phyloP scores from a whole-genome alignment of 2,888 invertebrate genomes.

The Leptothorax acervorum region DNA sequence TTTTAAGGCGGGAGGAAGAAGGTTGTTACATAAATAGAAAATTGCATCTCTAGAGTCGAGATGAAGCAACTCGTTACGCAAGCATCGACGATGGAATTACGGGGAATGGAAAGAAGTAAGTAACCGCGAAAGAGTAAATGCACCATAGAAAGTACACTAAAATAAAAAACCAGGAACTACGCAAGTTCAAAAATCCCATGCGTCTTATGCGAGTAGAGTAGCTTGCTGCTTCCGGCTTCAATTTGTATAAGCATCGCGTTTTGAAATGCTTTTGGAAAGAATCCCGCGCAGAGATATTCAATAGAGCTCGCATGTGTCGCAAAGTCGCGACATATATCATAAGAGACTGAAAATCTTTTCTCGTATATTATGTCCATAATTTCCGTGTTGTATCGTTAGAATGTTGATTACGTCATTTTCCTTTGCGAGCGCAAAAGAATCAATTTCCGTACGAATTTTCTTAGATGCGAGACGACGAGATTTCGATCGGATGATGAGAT shows the following conservation, averaged over 20 bases:
- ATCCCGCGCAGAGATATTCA: conserved; percentile 7
- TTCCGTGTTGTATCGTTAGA: conserved; percentile 1
- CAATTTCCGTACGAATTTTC: conserved; percentile 18
- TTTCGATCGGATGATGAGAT: neutral
- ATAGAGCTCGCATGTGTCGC: neutral
- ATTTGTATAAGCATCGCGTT: neutral
- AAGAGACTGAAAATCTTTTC: conserved; percentile 9
- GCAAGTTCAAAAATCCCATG: conserved; percentile 35
- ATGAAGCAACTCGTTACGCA: conserved; percentile 50
- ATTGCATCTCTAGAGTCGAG: conserved; percentile 35
- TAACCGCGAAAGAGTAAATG: conserved; percentile 44
- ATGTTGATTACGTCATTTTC: neutral
- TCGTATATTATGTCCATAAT: neutral
- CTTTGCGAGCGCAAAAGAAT: neutral
- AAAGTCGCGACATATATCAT: neutral
- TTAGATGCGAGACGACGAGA: neutral
- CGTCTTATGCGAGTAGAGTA: neutral
- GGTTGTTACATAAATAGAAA: conserved; percentile 45
- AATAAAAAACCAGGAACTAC: conserved; percentile 10
- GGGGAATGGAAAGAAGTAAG: conserved; percentile 21
- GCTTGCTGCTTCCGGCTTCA: conserved; percentile 20
- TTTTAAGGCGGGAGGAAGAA: neutral
- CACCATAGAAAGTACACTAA: conserved; percentile 10
- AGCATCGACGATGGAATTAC: conserved; percentile 42
- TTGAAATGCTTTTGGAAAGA: neutral